Percentiles rank a stretch among this genome's conserved stretches.
Evolutionary conservation across 2,797 vertebrate genomes (phyloP).

Genomic region (Chelon labrosus): DNA sequence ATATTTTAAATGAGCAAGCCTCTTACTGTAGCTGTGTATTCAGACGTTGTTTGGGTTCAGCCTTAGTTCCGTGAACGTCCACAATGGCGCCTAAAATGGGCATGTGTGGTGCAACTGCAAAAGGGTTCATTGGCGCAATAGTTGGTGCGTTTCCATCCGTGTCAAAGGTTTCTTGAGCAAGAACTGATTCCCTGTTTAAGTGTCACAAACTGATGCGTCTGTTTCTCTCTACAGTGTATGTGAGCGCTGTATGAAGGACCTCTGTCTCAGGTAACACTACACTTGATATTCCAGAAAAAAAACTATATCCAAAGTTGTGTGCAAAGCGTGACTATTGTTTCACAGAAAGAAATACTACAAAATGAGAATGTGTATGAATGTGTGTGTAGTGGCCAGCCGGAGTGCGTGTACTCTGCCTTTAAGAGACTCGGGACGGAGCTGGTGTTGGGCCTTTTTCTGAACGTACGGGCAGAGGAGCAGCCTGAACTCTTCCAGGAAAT

Average conservation of each 20-base stretch:
- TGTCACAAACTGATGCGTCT: neutral
- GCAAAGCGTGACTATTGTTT: neutral
- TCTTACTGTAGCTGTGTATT: too few relatives aligned
- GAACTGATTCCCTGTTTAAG: neutral
- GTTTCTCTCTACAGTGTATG: constrained; percentile 66
- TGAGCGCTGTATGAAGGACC: constrained; percentile 73
- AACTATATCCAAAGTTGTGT: neutral
- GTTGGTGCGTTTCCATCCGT: neutral
- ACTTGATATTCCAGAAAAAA: neutral
- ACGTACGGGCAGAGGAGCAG: constrained; percentile 70
- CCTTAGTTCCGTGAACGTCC: neutral
- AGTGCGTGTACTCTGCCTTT: constrained; percentile 70
- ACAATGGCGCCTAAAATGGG: neutral
- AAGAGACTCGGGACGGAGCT: constrained; percentile 77
- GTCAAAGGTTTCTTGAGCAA: constrained; percentile 13
- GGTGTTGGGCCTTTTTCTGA: constrained; percentile 80
- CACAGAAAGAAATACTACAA: neutral
- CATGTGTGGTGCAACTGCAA: neutral
- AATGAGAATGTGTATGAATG: neutral
- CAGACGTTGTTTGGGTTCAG: too few relatives aligned
- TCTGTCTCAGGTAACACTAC: constrained; percentile 67
- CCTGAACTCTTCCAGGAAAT: constrained; percentile 76
- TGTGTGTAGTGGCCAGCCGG: constrained; percentile 52
- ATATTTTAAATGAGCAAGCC: too few relatives aligned
- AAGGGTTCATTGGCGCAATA: constrained; percentile 10